Evolutionary conservation across 1,140 invertebrate genomes (phyloP), one percentile per base, ranked within the genome.

Genomic region (Drosophila pallidifrons): DNA sequence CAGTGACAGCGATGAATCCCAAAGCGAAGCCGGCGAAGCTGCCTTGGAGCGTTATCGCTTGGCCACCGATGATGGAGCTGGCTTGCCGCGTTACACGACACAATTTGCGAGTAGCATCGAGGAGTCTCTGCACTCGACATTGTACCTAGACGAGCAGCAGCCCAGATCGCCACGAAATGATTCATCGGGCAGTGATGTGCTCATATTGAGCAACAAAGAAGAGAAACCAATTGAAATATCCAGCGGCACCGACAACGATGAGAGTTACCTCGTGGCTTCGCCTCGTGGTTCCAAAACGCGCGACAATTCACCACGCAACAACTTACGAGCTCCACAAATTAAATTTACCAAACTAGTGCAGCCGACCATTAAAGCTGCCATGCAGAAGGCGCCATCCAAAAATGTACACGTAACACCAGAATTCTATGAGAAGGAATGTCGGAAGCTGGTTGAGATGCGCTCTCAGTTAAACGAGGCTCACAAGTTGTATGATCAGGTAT

Each of bases 141-240:
- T 92, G 0, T 88, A 67, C 38, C 67, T 54, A 5, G 32, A 13
- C n/a, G 46, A 32, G 25, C 43, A 46, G 25, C 52, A 15, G 16
- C 43, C 45, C 3, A 66, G n/a, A 30, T 47, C 54, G 41, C 82
- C 75, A 1, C 78, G 54, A 13, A 65, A 57, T 7, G 77, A 82
- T 7, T 91, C 90, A 0, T 67, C 47, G 7, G 32, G 71, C 11
- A 91, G 90, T 41, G 91, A 91, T 64, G 79, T 91, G 2, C 61
- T 85, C 3, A 61, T 91, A 4, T 58, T 91, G 1, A 92, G 75
- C 57, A 77, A 78, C 54, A 85, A 63, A 16, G 72, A 92, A 16
- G 72, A 92, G 15, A 59, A 71, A 5, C 63, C 81, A 2, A 91
- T 92, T 13, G 81, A 88, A 55, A 86, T 92, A 16, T 79, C 65